Conservation (phyloP, 2,113 vertebrate genomes). For the Donacobius atricapilla region DNA sequence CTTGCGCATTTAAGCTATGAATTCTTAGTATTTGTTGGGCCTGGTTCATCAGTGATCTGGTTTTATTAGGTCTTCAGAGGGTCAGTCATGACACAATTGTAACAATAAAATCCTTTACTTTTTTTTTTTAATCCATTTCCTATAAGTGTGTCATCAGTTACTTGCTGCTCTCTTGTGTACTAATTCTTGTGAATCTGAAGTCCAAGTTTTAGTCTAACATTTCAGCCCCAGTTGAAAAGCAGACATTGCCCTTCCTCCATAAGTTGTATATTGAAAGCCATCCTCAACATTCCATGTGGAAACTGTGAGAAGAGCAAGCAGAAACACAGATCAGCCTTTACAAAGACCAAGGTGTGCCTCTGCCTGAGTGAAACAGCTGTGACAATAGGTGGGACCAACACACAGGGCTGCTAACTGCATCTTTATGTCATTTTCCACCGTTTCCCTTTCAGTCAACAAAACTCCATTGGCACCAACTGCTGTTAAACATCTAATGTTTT, state of each 20-base stretch:
- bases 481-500: neutral
- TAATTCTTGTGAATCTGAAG: neutral
- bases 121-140: neutral
- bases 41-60: neutral
- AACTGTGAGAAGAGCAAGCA: fast-evolving
- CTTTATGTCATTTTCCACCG: neutral
- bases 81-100: neutral
- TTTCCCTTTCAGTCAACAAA: neutral
- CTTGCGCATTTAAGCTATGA: neutral
- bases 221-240: neutral
- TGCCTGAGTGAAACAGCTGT: neutral
- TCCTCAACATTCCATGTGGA: neutral
- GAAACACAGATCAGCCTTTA: neutral
- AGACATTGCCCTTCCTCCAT: neutral
- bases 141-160: neutral
- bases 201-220: neutral
- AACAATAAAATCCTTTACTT: neutral
- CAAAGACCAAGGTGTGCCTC: neutral
- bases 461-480: neutral
- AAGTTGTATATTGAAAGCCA: neutral
- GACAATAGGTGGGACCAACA: neutral
- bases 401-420: fast-evolving
- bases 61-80: neutral
- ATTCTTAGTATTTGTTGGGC: neutral
- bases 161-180: neutral